Evolutionary conservation across 2,113 vertebrate species (phyloP).

Genomic region (Onychostoma macrolepis): DNA sequence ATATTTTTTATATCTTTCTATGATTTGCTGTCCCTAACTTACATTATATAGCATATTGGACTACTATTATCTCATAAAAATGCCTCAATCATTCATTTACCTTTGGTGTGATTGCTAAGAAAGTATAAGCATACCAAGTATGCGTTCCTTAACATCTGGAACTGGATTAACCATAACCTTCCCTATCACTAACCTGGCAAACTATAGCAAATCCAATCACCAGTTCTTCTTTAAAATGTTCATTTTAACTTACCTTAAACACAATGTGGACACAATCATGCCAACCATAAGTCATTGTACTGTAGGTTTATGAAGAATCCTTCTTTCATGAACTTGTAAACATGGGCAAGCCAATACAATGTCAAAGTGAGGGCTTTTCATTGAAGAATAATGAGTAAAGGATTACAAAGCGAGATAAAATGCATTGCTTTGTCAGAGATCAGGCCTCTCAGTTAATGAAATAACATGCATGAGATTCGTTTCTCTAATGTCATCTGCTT

Average conservation of each 20-base stretch:
- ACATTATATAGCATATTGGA: background rate
- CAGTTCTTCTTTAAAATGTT: background rate
- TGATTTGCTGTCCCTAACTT: background rate
- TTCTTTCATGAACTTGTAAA: background rate
- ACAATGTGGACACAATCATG: background rate
- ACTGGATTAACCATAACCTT: too few relatives aligned
- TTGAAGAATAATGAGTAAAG: conserved; percentile 12
- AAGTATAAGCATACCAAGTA: background rate
- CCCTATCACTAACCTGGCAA: background rate
- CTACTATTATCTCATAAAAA: background rate
- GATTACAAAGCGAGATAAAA: conserved; percentile 18
- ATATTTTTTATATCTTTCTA: background rate
- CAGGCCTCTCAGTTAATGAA: background rate
- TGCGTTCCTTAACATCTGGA: background rate
- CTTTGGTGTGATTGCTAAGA: background rate
- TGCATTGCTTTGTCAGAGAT: conserved; percentile 1
- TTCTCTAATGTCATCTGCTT: conserved; percentile 39
- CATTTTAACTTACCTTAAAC: background rate
- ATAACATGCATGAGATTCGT: conserved; percentile 8
- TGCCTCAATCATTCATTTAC: too few relatives aligned
- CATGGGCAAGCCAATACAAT: background rate
- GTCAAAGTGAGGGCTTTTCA: background rate
- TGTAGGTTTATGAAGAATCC: background rate
- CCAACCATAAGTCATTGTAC: background rate
- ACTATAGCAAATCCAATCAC: background rate